A percentile compares a stretch with the other conserved stretches of the same genome.
Evolutionary conservation across 2,113 vertebrate genomes (phyloP).

Genomic region (Neomonachus schauinslandi): DNA sequence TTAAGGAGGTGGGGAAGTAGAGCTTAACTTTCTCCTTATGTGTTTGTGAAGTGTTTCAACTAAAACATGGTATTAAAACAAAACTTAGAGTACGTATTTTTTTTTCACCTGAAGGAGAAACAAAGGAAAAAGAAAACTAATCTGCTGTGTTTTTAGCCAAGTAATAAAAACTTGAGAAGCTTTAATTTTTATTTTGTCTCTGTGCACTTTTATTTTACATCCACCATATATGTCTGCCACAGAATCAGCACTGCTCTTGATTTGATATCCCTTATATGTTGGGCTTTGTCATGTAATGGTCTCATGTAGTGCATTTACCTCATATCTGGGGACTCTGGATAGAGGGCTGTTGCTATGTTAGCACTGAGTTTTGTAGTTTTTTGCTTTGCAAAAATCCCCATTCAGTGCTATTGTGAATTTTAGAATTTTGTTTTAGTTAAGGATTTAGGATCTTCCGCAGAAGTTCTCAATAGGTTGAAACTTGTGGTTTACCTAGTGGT

Average conservation of each 20-base stretch:
- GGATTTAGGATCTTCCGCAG: neutral
- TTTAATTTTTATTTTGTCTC: neutral
- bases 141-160: constrained; percentile 38
- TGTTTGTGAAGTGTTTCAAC: constrained; percentile 18
- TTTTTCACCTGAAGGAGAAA: neutral
- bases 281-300: neutral
- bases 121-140: neutral
- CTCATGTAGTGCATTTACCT: neutral
- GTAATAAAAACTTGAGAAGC: constrained; percentile 40
- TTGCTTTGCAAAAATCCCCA: neutral
- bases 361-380: neutral
- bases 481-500: neutral
- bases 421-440: neutral
- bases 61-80: neutral
- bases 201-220: constrained; percentile 41
- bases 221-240: neutral
- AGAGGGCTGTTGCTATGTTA: neutral
- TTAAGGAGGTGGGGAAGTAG: neutral
- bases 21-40: neutral
- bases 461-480: neutral
- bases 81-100: neutral
- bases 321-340: neutral
- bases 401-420: neutral
- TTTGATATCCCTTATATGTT: neutral
- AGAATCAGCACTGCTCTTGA: neutral